Percentiles rank a stretch among this genome's conserved stretches.
These are phyloP conservation scores for Hyperoodon ampullatus DNA, from an alignment of 2,113 vertebrate genomes.

Conservation along the genomic window DNA sequence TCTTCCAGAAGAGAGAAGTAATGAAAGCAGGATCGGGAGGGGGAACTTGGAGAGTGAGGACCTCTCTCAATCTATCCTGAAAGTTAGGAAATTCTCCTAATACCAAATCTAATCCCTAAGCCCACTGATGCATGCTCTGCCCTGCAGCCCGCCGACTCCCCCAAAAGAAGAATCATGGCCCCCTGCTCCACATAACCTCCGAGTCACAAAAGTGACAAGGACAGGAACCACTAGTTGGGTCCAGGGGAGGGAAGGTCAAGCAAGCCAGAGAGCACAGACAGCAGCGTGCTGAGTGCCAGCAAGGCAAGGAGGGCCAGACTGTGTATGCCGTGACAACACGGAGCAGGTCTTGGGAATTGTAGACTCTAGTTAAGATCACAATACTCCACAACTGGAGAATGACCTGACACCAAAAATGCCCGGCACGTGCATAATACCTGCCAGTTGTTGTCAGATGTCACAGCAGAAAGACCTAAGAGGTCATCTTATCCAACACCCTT, in stretches of 20 bases:
- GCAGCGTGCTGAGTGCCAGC: too few species aligned
- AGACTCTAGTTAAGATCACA: neutral
- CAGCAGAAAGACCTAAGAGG: neutral
- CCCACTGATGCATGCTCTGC: too few species aligned
- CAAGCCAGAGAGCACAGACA: neutral
- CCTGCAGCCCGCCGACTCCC: neutral
- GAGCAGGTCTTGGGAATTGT: neutral
- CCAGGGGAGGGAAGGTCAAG: neutral
- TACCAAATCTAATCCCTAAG: neutral
- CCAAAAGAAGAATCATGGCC: neutral
- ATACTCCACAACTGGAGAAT: neutral
- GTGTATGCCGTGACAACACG: neutral
- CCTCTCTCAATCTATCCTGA: neutral
- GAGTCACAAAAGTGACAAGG: neutral
- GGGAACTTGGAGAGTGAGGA: neutral
- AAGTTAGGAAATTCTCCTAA: neutral
- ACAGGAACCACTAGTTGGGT: neutral
- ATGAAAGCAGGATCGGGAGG: neutral
- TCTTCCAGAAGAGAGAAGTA: neutral
- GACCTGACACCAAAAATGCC: accelerated
- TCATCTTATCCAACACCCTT: neutral
- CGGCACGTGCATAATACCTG: accelerated
- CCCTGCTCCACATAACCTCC: neutral
- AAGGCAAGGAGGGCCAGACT: neutral
- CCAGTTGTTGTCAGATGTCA: neutral